Evolutionary conservation across 2,888 invertebrate genomes (phyloP), one percentile per base, ranked within the genome.

Genomic region (Chrysolina haemoptera): DNA sequence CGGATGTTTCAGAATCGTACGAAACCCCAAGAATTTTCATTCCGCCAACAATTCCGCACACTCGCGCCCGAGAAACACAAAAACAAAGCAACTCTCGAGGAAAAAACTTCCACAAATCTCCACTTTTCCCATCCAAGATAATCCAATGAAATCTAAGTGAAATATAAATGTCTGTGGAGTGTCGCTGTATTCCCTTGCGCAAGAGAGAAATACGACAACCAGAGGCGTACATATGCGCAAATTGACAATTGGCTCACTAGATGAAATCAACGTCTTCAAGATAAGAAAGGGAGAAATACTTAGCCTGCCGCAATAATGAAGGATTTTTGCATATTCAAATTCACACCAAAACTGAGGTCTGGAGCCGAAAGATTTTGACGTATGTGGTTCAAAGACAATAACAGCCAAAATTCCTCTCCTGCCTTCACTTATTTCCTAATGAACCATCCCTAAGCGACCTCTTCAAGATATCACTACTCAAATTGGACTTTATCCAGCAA

Each of bases 91-190:
- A 70, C 75, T 66, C 66, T 64, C 68, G 74, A 70, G 65, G 73
- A 77, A 79, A 78, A 82, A 80, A 79, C 81, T 77, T 78, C 82
- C 82, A 83, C 84, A 84, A 84, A 84, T 84, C 83, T 84, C 82
- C 82, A 80, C 80, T 81, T 81, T 78, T 79, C 81, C 81, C 81
- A 80, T 82, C 79, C 78, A 79, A 80, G 83, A 81, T 84, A 84
- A 84, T 82, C 83, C 82, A 83, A 84, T 83, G 82, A 83, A 82
- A 84, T 82, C 82, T 84, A 83, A 84, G 82, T 84, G 82, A 83
- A 84, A 84, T 83, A 84, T 83, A 84, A 84, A 83, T 84, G 82
- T 82, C 82, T 82, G 81, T 80, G 75, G 80, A 81, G 82, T 81
- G 81, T 82, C 81, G 79, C 76, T 75, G 62, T 64, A 69, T 68